Evolutionary conservation across 2,888 invertebrate genomes (phyloP), one percentile per base, ranked within the genome.

Genomic region (Mesochorus sp.): DNA sequence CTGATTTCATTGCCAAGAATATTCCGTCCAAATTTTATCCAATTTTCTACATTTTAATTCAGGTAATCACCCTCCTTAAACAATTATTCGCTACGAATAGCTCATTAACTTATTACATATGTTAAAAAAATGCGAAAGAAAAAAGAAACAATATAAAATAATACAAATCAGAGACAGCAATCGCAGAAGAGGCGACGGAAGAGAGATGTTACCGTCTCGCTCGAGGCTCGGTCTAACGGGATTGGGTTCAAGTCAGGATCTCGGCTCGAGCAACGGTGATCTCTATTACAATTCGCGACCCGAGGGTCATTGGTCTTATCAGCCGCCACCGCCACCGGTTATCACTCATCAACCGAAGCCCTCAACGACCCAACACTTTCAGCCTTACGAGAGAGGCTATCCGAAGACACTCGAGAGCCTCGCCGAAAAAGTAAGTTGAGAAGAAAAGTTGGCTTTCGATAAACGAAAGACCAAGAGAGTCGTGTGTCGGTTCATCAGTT

Each of bases 381-480:
- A 96, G 80, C 96, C 97, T 3, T 97, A 97, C 91, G 97, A 97
- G 89, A 94, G 97, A 80, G 94, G 94, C 2, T 96, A 96, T 89
- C 96, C 96, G 1, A 97, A 97, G 89, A 97, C 97, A 0, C 91
- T 97, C 82, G 97, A 97, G 90, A 97, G 97, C 86, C 93, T 98
- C 67, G 97, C 97, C 3, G 97, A 98, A 91, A 97, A 97, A 92
- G 92, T 92, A 90, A 89, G 90, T 84, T 57, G 12, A 78, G 34
- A 34, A 44, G 53, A 17, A 57, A 62, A 59, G 42, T 78, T 74
- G 19, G 12, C 59, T 19, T 31, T 39, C 10, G 19, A 12, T 26
- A 37, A 34, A 64, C 21, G 14, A 42, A 37, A 55, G 31, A 59
- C 53, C 47, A 62, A n/a, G 12, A 55, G 24, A 39, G 31, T 51